Evolutionary conservation across 2,888 invertebrate species (phyloP).

Genomic region (Cryptocheilus praepositus): DNA sequence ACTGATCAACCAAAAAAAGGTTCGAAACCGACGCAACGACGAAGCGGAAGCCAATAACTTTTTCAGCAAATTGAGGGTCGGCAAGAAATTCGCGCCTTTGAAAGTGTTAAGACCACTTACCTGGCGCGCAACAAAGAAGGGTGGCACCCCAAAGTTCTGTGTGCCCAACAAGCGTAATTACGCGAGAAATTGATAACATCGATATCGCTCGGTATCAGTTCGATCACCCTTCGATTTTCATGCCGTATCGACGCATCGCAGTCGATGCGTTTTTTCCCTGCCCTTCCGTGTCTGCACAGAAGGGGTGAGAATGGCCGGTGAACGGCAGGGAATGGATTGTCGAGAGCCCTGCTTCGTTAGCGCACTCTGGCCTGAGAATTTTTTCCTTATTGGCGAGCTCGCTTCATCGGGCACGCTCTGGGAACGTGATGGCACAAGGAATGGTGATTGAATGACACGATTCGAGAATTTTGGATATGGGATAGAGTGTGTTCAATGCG

Average conservation of each 20-base stretch:
- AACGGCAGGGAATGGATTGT: neutral
- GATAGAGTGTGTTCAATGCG: too few relatives aligned
- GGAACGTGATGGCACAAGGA: too few relatives aligned
- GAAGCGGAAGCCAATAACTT: too few relatives aligned
- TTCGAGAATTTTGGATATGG: too few relatives aligned
- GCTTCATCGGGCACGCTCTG: too few relatives aligned
- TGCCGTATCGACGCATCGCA: constrained; percentile 71
- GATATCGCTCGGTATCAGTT: constrained; percentile 64
- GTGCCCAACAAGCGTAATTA: constrained; percentile 73
- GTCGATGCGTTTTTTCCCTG: constrained; percentile 1
- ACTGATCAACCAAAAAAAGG: too few relatives aligned
- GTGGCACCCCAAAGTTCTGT: constrained; percentile 35
- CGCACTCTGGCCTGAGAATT: neutral
- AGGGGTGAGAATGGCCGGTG: neutral
- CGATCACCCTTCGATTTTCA: constrained; percentile 66
- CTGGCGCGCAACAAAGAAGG: constrained; percentile 45
- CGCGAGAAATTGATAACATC: constrained; percentile 73
- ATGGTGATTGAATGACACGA: too few relatives aligned
- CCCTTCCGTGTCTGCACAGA: neutral
- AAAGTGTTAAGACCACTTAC: constrained; percentile 45
- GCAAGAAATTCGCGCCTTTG: too few relatives aligned
- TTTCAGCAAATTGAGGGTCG: too few relatives aligned
- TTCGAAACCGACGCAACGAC: too few relatives aligned
- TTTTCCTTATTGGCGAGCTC: too few relatives aligned
- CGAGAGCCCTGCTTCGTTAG: neutral